Percentiles rank a stretch among this genome's conserved stretches.
phyloP scores from a whole-genome alignment of 2,113 vertebrate species.

The Neolamprologus variostigma region DNA sequence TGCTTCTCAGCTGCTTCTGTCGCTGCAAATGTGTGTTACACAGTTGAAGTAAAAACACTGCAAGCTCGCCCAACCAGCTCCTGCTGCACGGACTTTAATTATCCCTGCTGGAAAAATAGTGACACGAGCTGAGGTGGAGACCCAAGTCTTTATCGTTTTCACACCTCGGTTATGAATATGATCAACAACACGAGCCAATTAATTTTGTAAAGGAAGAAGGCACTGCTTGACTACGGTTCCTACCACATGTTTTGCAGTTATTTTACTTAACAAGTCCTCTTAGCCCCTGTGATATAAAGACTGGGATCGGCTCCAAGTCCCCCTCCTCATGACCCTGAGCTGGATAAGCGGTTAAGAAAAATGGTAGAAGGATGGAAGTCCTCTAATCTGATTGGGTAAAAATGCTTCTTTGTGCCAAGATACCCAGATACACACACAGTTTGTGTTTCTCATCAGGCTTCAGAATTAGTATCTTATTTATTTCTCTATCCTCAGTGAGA shows the following conservation, averaged over 20 bases:
- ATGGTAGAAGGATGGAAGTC: background rate
- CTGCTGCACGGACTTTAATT: slow-evolving; percentile 47
- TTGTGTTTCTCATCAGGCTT: background rate
- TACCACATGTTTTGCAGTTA: background rate
- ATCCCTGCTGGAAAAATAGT: slow-evolving; percentile 32
- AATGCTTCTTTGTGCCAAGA: background rate
- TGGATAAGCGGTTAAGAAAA: background rate
- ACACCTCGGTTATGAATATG: slow-evolving; percentile 3
- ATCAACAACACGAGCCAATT: background rate
- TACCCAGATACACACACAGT: background rate
- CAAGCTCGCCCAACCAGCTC: slow-evolving; percentile 24
- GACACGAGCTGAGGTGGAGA: slow-evolving; percentile 1
- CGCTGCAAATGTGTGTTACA: background rate
- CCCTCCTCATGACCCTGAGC: background rate
- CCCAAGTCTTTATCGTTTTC: slow-evolving; percentile 21
- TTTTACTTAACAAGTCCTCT: background rate
- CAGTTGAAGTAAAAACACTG: background rate
- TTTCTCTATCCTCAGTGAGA: background rate
- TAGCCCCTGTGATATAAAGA: background rate
- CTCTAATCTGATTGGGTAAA: background rate
- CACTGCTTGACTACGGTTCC: background rate
- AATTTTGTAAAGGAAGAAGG: background rate
- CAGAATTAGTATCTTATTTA: background rate
- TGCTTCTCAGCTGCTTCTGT: background rate
- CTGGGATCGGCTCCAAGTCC: background rate